Conservation (phyloP, 2,113 vertebrate species). For the Zingel zingel region DNA sequence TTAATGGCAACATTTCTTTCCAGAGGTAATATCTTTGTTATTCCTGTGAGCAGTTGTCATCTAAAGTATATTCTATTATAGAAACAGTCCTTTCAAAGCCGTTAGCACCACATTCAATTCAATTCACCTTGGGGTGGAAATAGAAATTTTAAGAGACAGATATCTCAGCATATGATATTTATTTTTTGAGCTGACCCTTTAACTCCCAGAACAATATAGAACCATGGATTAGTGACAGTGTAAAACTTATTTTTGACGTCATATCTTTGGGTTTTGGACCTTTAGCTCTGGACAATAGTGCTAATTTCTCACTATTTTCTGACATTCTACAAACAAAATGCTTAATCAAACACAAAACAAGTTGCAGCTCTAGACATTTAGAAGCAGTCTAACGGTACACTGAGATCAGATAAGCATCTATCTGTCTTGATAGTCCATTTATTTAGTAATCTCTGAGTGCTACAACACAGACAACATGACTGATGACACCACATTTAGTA, state of each 20-base stretch:
- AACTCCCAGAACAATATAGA: too few species aligned
- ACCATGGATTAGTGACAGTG: too few species aligned
- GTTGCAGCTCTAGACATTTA: slow-evolving; percentile 7
- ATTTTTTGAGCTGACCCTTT: too few species aligned
- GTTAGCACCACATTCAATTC: background rate
- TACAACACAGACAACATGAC: slow-evolving; percentile 10
- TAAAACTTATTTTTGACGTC: too few species aligned
- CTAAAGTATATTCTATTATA: background rate
- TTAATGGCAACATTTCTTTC: background rate
- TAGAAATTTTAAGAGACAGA: background rate
- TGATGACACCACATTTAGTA: slow-evolving; percentile 29
- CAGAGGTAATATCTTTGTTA: background rate
- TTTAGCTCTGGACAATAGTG: background rate
- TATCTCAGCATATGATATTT: too few species aligned
- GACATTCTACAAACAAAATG: background rate
- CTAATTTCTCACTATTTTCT: background rate
- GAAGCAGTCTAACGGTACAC: background rate
- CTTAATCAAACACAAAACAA: background rate
- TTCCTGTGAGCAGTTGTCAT: background rate
- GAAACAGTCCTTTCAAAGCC: background rate
- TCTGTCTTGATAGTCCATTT: slow-evolving; percentile 8
- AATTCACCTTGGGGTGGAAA: background rate
- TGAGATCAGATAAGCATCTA: background rate
- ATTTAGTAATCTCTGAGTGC: background rate
- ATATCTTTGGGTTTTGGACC: background rate